A percentile compares a stretch with the other conserved stretches of the same genome.
phyloP scores from a whole-genome alignment of 2,797 vertebrate species.

The Chloroceryle inda region DNA sequence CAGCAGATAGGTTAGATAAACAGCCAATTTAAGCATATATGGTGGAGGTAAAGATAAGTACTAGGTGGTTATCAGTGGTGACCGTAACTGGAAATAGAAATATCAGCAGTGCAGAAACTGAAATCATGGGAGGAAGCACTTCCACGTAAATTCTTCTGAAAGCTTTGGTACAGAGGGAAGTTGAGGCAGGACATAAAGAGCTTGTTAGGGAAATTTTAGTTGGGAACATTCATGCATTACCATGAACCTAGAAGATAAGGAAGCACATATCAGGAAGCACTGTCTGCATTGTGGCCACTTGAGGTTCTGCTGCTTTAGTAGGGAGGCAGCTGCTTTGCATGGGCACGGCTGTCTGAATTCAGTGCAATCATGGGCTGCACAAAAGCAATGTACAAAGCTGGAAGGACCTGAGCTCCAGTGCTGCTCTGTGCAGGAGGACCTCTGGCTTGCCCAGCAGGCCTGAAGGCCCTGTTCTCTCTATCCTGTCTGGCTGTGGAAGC shows the following conservation, averaged over 20 bases:
- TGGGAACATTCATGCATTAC: background rate
- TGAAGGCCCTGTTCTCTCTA: background rate
- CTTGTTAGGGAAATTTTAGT: background rate
- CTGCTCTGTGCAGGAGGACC: background rate
- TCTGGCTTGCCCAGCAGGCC: background rate
- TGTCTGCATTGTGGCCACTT: background rate
- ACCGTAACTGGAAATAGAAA: background rate
- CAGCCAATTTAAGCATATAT: background rate
- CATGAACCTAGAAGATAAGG: background rate
- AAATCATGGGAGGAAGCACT: background rate
- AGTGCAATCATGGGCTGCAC: fast-evolving
- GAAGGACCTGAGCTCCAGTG: background rate
- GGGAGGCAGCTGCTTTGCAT: background rate
- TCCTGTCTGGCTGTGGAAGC: background rate
- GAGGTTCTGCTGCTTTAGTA: background rate
- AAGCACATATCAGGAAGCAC: background rate
- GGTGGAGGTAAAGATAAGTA: background rate
- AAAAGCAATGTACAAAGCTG: background rate
- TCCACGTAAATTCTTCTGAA: background rate
- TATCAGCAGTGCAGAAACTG: background rate
- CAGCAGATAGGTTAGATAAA: background rate
- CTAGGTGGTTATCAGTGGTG: background rate
- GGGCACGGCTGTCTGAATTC: background rate
- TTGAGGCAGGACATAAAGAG: background rate
- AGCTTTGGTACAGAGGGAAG: background rate